A percentile compares a stretch with the other conserved stretches of the same genome.
These are phyloP conservation scores for Sander lucioperca DNA, from an alignment of 2,113 vertebrate genomes.

Conservation along the genomic window DNA sequence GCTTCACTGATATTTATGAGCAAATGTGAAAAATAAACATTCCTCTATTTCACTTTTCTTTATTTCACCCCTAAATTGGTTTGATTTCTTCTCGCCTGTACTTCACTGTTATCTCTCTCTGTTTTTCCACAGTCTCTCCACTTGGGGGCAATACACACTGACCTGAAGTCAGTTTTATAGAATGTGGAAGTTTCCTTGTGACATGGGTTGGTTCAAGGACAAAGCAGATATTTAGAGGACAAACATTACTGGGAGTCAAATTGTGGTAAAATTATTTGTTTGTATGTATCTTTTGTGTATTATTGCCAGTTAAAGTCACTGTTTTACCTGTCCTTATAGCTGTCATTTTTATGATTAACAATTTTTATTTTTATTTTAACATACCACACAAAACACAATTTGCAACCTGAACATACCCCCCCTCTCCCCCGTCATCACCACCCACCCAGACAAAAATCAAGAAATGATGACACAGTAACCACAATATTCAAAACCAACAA, in stretches of 20 bases:
- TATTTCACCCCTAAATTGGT: neutral
- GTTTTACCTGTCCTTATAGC: too few relatives aligned
- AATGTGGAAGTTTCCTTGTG: neutral
- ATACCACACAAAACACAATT: too few relatives aligned
- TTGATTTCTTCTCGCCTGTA: neutral
- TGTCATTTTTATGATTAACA: too few relatives aligned
- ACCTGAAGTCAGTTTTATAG: neutral
- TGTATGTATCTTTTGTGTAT: neutral
- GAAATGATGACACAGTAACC: too few relatives aligned
- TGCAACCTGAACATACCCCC: too few relatives aligned
- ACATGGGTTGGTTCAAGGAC: slow-evolving; percentile 62
- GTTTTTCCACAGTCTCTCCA: slow-evolving; percentile 48
- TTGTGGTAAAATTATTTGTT: neutral
- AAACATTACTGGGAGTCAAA: neutral
- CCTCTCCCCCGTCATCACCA: too few relatives aligned
- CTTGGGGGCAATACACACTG: slow-evolving; percentile 64
- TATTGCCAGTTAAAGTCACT: neutral
- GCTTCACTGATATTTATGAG: neutral
- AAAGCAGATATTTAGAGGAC: slow-evolving; percentile 50
- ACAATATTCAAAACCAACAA: too few relatives aligned
- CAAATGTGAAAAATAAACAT: slow-evolving; percentile 11
- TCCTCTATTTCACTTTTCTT: neutral
- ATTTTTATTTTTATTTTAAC: too few relatives aligned
- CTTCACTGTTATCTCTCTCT: neutral
- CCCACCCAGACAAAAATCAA: too few relatives aligned